Evolutionary conservation across 2,113 vertebrate genomes (phyloP), one percentile per base, ranked within the genome.

Genomic region (Murina feae): DNA sequence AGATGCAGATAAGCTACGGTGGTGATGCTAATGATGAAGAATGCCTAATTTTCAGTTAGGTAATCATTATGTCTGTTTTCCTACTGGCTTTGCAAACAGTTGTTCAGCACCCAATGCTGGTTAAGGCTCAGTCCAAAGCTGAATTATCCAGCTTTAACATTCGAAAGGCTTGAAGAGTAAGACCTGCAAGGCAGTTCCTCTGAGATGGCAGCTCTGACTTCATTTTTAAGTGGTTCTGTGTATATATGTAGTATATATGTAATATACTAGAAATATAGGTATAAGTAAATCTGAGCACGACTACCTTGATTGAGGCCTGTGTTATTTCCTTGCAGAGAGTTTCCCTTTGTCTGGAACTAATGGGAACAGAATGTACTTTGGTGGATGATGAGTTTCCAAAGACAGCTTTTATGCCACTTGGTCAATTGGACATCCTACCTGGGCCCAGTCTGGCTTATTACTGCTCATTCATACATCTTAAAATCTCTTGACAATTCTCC

Each of bases 401-500:
- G 95, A 79, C 42, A 93, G 87, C 58, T 96, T 96, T 96, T 84
- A 91, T 87, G 51, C 49, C n/a, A 47, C 71, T 93, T 86, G 76
- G 66, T 69, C 87, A 90, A 72, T 88, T 1, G 32, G 93, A 88
- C 87, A 97, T 66, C 91, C 97, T 35, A 78, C 85, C 72, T 90
- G 85, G 87, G 92, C 65, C 75, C 95, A 74, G 12, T 69, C 81
- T 87, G 37, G 51, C 72, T 95, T 94, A 94, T 94, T 96, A 95
- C 76, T 63, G 47, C 32, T 85, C 81, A 89, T 92, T 97, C 80
- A 94, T 90, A 85, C 76, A 86, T 90, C 78, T 88, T 69, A 96
- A 96, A 96, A 89, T 90, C 96, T 95, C 84, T 91, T 86, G 58
- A 93, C 75, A 95, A 87, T 93, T 96, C 58, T 92, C 63, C 82